These are phyloP conservation scores for Melopsittacus undulatus DNA, from an alignment of 2,797 vertebrate species.

Conservation along the genomic window DNA sequence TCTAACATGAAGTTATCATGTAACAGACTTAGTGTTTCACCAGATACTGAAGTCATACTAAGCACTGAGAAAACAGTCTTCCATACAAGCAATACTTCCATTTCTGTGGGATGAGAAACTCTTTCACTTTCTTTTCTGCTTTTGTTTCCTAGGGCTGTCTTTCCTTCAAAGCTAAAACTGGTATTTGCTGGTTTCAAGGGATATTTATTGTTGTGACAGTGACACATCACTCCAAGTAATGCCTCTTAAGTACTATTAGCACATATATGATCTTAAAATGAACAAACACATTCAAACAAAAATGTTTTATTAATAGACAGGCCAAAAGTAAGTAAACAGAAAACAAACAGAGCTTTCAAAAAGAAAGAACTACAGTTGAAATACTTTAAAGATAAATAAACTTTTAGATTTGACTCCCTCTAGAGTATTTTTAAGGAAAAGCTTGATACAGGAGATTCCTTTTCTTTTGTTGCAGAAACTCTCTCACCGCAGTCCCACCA, in stretches of 20 bases:
- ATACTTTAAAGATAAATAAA: slow-evolving; percentile 73
- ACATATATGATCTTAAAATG: slow-evolving; percentile 36
- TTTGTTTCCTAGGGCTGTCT: not conserved
- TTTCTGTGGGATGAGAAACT: slow-evolving; percentile 24
- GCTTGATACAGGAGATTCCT: slow-evolving; percentile 46
- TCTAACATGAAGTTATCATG: not conserved
- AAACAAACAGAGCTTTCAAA: slow-evolving; percentile 49
- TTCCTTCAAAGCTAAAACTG: slow-evolving; percentile 14
- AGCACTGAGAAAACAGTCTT: not conserved
- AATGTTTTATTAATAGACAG: slow-evolving; percentile 36
- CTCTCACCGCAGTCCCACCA: not conserved
- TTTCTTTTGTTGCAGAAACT: slow-evolving; percentile 22
- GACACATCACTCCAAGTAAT: slow-evolving; percentile 9
- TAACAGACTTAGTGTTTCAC: not conserved
- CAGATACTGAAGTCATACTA: not conserved
- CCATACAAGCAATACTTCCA: not conserved
- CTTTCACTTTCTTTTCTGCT: not conserved
- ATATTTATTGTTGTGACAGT: slow-evolving; percentile 37
- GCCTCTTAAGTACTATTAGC: slow-evolving; percentile 39
- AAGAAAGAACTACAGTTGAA: slow-evolving; percentile 48
- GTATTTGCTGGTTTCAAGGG: not conserved
- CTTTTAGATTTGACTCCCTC: slow-evolving; percentile 89
- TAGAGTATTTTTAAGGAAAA: slow-evolving; percentile 84
- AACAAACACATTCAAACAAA: slow-evolving; percentile 45
- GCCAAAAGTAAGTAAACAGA: slow-evolving; percentile 61